phyloP scores from a whole-genome alignment of 2,113 vertebrate genomes.

The Notothenia coriiceps region DNA sequence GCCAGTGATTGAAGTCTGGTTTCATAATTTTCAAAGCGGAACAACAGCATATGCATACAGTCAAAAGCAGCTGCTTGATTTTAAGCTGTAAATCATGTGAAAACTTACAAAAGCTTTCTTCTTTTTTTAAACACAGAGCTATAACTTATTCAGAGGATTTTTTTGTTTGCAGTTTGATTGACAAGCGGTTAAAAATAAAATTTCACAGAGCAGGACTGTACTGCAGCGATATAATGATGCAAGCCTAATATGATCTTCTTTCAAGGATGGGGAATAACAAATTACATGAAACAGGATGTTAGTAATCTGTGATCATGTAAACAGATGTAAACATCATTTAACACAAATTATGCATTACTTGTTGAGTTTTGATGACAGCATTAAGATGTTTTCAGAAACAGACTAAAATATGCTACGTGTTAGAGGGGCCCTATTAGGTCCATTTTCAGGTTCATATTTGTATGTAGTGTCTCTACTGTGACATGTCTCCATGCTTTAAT shows the following conservation, averaged over 20 bases:
- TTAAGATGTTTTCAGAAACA: not conserved
- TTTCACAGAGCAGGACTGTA: conserved; percentile 19
- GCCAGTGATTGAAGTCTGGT: conserved; percentile 80
- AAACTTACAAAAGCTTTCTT: conserved; percentile 40
- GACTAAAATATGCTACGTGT: not conserved
- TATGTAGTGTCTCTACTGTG: too few species aligned
- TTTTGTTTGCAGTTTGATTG: conserved; percentile 46
- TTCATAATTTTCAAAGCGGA: conserved; percentile 77
- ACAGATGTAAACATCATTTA: conserved; percentile 38
- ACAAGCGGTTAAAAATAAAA: conserved; percentile 67
- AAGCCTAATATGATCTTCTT: conserved; percentile 38
- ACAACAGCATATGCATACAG: conserved; percentile 77
- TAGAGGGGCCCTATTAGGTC: not conserved
- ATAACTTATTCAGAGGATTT: conserved; percentile 45
- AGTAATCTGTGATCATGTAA: conserved; percentile 50
- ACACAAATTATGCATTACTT: not conserved
- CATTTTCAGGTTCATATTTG: too few species aligned
- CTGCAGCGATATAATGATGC: conserved; percentile 27
- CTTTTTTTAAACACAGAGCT: conserved; percentile 55
- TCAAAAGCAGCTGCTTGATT: conserved; percentile 80
- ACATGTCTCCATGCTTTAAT: too few species aligned
- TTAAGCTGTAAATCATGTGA: conserved; percentile 74
- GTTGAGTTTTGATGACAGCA: conserved; percentile 16
- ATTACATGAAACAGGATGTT: conserved; percentile 23
- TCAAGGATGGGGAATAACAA: conserved; percentile 24